A percentile compares a stretch with the other conserved stretches of the same genome.
Conservation (phyloP, 2,888 invertebrate species). For the Bombyx huttoni region DNA sequence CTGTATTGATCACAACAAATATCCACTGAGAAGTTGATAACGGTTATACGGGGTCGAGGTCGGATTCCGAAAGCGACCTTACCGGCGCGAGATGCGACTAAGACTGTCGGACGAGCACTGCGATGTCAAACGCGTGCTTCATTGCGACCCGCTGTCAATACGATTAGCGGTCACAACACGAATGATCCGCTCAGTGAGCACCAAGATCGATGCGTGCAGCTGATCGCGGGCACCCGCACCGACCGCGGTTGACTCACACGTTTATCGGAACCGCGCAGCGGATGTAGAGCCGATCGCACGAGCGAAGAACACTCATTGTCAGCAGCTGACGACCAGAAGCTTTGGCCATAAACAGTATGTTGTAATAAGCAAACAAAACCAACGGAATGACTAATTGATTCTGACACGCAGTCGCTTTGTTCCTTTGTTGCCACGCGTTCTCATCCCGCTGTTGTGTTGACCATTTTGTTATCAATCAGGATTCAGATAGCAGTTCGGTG, state of each 20-base stretch:
- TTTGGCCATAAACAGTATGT: conserved; percentile 47
- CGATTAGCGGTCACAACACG: conserved; percentile 23
- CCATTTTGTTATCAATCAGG: conserved; percentile 17
- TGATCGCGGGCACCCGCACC: conserved; percentile 11
- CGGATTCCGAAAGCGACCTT: conserved; percentile 29
- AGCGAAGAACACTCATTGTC: conserved; percentile 27
- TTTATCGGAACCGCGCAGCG: conserved; percentile 57
- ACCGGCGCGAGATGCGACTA: conserved; percentile 24
- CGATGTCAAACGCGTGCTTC: conserved; percentile 29
- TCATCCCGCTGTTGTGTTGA: conserved; percentile 16
- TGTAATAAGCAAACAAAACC: conserved; percentile 35
- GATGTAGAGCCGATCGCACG: conserved; percentile 44
- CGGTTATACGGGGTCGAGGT: conserved; percentile 17
- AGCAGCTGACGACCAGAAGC: conserved; percentile 49
- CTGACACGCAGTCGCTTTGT: conserved; percentile 49
- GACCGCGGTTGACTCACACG: conserved; percentile 44
- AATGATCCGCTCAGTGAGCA: conserved; percentile 30
- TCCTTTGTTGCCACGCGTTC: conserved; percentile 46
- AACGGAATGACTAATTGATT: conserved; percentile 52
- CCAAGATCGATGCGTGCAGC: conserved; percentile 30
- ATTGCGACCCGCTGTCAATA: conserved; percentile 33
- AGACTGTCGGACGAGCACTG: conserved; percentile 29
- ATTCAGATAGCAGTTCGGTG: conserved; percentile 18
- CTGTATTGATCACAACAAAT: conserved; percentile 39
- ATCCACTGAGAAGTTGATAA: conserved; percentile 19